Percentiles rank a stretch among this genome's conserved stretches.
These are phyloP conservation scores for Paratrypauchen microcephalus DNA, from an alignment of 2,797 vertebrate species.

Conservation along the genomic window DNA sequence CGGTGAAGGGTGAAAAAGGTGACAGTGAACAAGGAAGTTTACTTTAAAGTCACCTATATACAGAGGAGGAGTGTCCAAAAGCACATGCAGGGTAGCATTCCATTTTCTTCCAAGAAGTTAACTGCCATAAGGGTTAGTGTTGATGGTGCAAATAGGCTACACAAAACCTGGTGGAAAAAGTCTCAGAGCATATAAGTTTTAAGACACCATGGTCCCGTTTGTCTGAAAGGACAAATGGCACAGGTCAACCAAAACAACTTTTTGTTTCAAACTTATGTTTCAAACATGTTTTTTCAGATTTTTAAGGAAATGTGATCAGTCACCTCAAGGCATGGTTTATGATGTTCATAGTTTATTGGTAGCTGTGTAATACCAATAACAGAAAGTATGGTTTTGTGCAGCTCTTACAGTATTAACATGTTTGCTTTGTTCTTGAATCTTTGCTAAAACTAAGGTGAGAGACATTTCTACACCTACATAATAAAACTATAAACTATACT, in stretches of 20 bases:
- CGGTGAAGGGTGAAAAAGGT: constrained; percentile 6
- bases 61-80: constrained; percentile 26
- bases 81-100: constrained; percentile 52
- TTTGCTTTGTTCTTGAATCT: no score
- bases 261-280: neutral
- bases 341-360: neutral
- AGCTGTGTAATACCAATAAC: neutral
- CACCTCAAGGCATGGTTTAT: neutral
- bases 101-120: constrained; percentile 26
- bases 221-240: neutral
- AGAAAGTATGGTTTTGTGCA: no score
- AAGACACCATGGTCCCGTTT: neutral
- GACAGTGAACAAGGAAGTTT: constrained; percentile 18
- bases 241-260: neutral
- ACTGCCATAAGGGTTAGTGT: constrained; percentile 27
- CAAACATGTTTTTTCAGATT: neutral
- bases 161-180: neutral
- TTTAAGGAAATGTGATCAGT: neutral
- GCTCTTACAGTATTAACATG: no score
- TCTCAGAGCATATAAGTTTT: neutral
- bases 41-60: neutral
- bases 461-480: no score
- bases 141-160: constrained; percentile 36
- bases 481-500: no score
- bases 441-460: no score